A percentile compares a stretch with the other conserved stretches of the same genome.
Conservation (phyloP, 1,140 invertebrate species). For the Nixonia krombeini region DNA sequence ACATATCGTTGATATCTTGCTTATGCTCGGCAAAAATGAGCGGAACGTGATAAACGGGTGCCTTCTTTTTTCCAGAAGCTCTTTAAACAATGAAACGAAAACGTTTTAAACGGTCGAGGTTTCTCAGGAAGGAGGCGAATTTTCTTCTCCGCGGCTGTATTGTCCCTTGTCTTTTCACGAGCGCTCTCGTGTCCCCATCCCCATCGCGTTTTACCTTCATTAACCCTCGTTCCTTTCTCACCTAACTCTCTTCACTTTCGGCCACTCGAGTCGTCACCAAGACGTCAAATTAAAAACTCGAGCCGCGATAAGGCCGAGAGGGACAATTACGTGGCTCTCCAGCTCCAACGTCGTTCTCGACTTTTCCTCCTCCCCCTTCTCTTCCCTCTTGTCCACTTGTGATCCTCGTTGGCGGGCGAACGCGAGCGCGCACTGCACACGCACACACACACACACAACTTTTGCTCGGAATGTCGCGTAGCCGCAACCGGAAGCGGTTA, state of each 20-base stretch:
- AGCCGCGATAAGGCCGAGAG: conserved; percentile 20
- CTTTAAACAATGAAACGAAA: no score
- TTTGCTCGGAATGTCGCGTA: neutral
- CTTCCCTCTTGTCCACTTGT: conserved; percentile 6
- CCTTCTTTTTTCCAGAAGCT: no score
- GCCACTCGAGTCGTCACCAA: conserved; percentile 43
- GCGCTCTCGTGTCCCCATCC: no score
- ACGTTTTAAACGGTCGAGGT: no score
- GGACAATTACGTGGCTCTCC: conserved; percentile 37
- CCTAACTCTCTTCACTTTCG: conserved; percentile 21
- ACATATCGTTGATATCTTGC: no score
- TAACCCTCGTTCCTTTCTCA: conserved; percentile 12
- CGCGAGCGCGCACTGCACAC: neutral
- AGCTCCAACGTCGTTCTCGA: no score
- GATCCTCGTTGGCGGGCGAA: neutral
- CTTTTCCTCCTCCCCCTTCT: neutral
- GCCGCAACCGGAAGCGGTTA: neutral
- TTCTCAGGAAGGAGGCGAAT: no score
- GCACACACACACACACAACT: no score
- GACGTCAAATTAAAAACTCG: conserved; percentile 58
- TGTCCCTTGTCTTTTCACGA: no score
- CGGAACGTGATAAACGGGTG: no score
- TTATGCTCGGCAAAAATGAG: no score
- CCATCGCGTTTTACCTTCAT: neutral
- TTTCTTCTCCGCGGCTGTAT: no score